These are phyloP conservation scores for Baccha elongata DNA, from an alignment of 2,888 invertebrate genomes.

Conservation along the genomic window DNA sequence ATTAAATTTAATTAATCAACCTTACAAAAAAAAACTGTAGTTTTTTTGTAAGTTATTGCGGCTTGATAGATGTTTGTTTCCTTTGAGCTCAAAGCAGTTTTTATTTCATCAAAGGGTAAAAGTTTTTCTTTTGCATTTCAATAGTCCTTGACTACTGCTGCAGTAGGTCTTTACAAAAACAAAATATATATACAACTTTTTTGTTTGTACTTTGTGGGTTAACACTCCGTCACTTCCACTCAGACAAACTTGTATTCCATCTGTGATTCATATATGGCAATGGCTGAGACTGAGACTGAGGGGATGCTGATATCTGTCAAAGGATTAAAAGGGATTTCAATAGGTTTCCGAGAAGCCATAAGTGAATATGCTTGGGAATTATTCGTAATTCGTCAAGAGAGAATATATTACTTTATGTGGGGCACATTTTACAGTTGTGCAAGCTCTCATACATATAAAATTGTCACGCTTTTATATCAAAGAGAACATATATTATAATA, in stretches of 20 bases:
- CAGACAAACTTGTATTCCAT: constrained; percentile 34
- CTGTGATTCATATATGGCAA: constrained; percentile 17
- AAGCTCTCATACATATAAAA: background rate
- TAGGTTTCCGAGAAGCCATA: constrained; percentile 12
- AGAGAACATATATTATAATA: constrained; percentile 2
- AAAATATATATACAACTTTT: constrained; percentile 2
- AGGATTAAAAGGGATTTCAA: constrained; percentile 38
- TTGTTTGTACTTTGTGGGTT: constrained; percentile 20
- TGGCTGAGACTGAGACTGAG: background rate
- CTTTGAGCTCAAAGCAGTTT: constrained; percentile 31
- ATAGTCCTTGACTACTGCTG: constrained; percentile 29
- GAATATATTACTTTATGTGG: constrained; percentile 17
- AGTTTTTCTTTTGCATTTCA: constrained; percentile 24
- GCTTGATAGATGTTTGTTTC: constrained; percentile 8
- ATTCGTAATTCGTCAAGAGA: constrained; percentile 12
- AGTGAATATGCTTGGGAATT: constrained; percentile 13
- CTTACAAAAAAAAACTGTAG: background rate
- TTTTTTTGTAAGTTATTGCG: constrained; percentile 31
- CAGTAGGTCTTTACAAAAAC: constrained; percentile 5
- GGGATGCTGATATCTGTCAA: constrained; percentile 5
- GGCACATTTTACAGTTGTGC: constrained; percentile 14
- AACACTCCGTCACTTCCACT: constrained; percentile 43
- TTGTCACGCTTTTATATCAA: constrained; percentile 16
- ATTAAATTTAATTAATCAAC: constrained; percentile 36
- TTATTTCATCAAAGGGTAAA: constrained; percentile 17